Conservation (phyloP, 53 echinoderm and acorn worm genomes). For the Temnopleurus reevesii region DNA sequence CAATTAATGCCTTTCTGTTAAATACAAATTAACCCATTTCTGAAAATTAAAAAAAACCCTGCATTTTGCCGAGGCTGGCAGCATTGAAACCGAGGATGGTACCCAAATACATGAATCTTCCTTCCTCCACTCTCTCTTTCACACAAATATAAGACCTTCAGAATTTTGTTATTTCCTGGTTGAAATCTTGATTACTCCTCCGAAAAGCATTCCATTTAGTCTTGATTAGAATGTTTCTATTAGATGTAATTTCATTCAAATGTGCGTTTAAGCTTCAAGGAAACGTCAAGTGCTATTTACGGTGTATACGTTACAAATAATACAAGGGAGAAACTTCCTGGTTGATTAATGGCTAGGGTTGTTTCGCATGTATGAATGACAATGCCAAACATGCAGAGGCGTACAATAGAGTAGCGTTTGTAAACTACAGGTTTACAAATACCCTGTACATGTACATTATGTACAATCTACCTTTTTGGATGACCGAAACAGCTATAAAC, state of each 20-base stretch:
- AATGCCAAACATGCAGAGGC: neutral
- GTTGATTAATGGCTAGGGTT: too few species aligned
- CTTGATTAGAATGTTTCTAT: neutral
- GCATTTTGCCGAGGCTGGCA: too few species aligned
- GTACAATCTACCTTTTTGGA: too few species aligned
- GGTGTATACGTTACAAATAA: neutral
- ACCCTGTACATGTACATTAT: neutral
- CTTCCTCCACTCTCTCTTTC: too few species aligned
- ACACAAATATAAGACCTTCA: too few species aligned
- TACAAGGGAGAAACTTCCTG: constrained; percentile 2
- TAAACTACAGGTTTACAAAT: neutral
- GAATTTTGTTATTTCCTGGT: constrained; percentile 27
- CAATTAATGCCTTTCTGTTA: too few species aligned
- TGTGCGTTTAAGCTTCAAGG: neutral
- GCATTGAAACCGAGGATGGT: too few species aligned
- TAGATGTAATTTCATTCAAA: neutral
- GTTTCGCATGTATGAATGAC: too few species aligned
- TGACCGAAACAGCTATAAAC: too few species aligned
- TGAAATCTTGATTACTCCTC: neutral
- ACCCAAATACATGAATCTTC: too few species aligned
- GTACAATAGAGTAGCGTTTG: neutral
- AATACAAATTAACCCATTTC: too few species aligned
- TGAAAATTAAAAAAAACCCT: too few species aligned
- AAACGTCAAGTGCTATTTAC: neutral
- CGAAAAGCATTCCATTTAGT: neutral